A percentile compares a stretch with the other conserved stretches of the same genome.
Evolutionary conservation across 2,113 vertebrate species (phyloP).

Genomic region (Mustela nigripes): DNA sequence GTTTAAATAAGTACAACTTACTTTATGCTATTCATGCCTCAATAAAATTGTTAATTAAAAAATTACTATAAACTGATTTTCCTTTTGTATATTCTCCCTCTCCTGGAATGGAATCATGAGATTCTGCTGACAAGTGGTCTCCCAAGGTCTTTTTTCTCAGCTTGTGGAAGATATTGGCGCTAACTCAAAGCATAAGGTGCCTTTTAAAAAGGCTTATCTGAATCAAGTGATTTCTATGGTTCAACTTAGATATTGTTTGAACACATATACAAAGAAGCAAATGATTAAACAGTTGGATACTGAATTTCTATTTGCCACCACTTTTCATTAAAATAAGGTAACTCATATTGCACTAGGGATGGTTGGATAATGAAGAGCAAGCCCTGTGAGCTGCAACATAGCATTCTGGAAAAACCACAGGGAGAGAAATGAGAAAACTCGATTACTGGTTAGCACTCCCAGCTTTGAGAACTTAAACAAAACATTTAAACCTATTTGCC

Average conservation of each 20-base stretch:
- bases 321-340: background rate
- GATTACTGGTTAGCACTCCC: background rate
- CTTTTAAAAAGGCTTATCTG: background rate
- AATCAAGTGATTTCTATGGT: background rate
- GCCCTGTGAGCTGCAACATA: background rate
- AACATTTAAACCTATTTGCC: background rate
- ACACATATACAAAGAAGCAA: background rate
- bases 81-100: background rate
- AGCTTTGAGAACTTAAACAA: background rate
- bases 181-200: background rate
- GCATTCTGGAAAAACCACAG: background rate
- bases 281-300: background rate
- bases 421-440: background rate
- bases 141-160: background rate
- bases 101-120: background rate
- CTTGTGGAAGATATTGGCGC: background rate
- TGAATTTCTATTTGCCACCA: background rate
- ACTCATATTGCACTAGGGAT: background rate
- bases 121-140: background rate
- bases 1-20: background rate
- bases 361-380: background rate
- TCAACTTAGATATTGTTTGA: background rate
- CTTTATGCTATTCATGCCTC: background rate
- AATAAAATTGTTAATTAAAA: background rate
- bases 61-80: background rate